Evolutionary conservation across 23 tunicate genomes (phyloP).

Genomic region (Trididemnum clinides): DNA sequence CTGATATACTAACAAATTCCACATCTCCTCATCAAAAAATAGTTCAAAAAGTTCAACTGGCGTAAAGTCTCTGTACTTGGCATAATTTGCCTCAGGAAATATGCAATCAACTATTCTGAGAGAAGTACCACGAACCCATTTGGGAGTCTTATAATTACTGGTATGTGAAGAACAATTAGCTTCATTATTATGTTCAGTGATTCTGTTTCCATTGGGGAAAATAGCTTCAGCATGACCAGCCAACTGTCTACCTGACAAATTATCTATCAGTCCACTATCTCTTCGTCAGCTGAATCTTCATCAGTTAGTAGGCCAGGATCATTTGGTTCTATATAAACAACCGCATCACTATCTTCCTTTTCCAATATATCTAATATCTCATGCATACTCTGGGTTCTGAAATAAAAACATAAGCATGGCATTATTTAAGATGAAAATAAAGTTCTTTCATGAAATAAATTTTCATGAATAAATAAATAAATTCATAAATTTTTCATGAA

Average conservation of each 20-base stretch:
- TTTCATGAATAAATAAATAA: no score
- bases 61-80: background rate
- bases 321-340: no score
- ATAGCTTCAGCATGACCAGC: constrained; percentile 9
- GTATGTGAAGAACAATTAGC: background rate
- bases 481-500: no score
- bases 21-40: constrained; percentile 3
- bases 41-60: constrained; percentile 2
- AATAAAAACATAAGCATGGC: no score
- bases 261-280: no score
- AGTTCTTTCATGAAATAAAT: no score
- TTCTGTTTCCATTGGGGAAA: background rate
- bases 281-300: no score
- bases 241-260: background rate
- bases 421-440: no score
- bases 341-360: no score
- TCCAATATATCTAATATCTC: no score
- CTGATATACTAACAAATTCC: background rate
- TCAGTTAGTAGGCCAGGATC: no score
- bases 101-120: background rate
- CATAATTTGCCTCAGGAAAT: constrained; percentile 14
- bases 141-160: background rate
- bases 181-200: background rate
- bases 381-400: no score
- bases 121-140: background rate